Percentiles rank a stretch among this genome's conserved stretches.
phyloP scores from a whole-genome alignment of 2,113 vertebrate genomes.

The Capreolus pygargus region DNA sequence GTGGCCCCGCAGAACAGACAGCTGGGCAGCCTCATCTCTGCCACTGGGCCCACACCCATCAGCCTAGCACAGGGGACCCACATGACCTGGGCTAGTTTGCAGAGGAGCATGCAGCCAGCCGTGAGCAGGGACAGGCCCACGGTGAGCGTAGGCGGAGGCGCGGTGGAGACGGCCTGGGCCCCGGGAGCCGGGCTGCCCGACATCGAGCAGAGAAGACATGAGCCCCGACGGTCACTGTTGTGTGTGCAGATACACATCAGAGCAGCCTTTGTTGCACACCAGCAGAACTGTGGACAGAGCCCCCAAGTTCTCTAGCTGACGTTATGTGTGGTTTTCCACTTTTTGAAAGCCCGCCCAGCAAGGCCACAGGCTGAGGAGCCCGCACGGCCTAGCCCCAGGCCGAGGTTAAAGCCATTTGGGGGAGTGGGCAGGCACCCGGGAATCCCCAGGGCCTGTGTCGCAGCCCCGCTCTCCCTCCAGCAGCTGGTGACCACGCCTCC shows the following conservation, averaged over 20 bases:
- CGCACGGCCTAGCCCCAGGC: neutral
- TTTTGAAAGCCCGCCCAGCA: neutral
- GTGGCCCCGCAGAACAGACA: neutral
- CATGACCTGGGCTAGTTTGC: neutral
- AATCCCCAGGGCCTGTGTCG: rapidly evolving
- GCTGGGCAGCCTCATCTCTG: neutral
- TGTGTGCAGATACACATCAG: neutral
- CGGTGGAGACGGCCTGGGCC: neutral
- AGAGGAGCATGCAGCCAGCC: neutral
- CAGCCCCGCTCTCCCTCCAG: neutral
- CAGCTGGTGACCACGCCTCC: neutral
- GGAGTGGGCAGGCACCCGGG: rapidly evolving
- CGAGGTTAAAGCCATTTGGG: neutral
- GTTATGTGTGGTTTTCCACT: neutral
- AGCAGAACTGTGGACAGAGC: neutral
- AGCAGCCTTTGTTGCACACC: neutral
- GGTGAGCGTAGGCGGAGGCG: neutral
- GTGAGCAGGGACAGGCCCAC: neutral
- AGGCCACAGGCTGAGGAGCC: neutral
- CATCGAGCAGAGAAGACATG: neutral
- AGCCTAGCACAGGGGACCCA: neutral
- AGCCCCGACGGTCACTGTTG: neutral
- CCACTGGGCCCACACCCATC: neutral
- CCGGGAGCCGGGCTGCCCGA: neutral
- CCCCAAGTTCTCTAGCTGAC: neutral